phyloP scores from a whole-genome alignment of 2,888 invertebrate genomes.

The Oscheius myriophilus region DNA sequence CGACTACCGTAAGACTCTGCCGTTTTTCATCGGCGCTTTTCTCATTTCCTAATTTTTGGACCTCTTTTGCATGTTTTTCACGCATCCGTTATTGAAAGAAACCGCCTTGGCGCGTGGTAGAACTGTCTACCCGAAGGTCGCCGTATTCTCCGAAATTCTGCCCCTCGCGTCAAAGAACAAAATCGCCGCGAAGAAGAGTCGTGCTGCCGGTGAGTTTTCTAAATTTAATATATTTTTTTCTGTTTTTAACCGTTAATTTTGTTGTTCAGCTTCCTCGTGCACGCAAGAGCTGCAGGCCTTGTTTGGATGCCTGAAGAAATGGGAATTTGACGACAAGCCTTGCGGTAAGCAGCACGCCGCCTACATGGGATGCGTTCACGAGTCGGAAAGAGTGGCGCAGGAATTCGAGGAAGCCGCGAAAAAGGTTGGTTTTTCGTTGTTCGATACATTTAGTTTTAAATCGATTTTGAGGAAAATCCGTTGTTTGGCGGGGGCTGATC shows the following conservation, averaged over 20 bases:
- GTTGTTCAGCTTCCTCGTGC: constrained; percentile 61
- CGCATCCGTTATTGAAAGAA: constrained; percentile 47
- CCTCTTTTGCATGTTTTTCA: constrained; percentile 32
- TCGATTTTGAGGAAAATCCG: too few species aligned
- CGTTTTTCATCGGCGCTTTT: too few species aligned
- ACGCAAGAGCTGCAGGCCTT: constrained; percentile 67
- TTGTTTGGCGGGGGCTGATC: too few species aligned
- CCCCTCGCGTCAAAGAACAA: constrained; percentile 61
- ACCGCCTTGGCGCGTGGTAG: constrained; percentile 45
- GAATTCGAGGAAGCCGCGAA: constrained; percentile 58
- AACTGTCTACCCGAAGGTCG: constrained; percentile 51
- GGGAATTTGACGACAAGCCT: constrained; percentile 68
- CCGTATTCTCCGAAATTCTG: constrained; percentile 60
- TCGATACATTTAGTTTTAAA: neutral
- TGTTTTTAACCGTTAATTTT: neutral
- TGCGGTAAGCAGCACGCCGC: constrained; percentile 59
- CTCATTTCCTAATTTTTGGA: too few species aligned
- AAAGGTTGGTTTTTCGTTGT: constrained; percentile 39
- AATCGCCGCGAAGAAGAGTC: constrained; percentile 45
- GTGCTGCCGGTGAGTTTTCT: constrained; percentile 55
- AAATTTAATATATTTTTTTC: neutral
- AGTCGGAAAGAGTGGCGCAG: constrained; percentile 50
- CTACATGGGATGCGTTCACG: constrained; percentile 63
- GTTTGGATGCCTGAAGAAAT: constrained; percentile 68
- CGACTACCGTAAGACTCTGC: too few species aligned